These are phyloP conservation scores for Podarcis cretensis DNA, from an alignment of 2,113 vertebrate genomes.

Conservation along the genomic window DNA sequence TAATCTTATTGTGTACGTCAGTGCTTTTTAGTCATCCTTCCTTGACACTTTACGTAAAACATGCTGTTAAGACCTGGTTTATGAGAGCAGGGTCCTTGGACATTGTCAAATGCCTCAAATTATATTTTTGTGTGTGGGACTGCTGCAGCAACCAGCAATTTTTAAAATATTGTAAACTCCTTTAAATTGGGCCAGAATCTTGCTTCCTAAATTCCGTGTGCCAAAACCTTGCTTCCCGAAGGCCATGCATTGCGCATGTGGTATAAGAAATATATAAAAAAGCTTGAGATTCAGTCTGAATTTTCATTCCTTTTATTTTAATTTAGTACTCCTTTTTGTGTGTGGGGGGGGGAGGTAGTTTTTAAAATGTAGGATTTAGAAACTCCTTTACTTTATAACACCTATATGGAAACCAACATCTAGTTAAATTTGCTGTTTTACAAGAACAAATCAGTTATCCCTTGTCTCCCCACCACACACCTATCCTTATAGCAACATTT, in stretches of 20 bases:
- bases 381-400: background rate
- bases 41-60: conserved; percentile 10
- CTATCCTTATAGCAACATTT: background rate
- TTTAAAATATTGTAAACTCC: background rate
- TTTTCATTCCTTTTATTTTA: background rate
- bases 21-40: background rate
- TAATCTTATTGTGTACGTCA: background rate
- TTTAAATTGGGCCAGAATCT: background rate
- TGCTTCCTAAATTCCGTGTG: background rate
- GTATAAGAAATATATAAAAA: conserved; percentile 31
- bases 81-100: conserved; percentile 20
- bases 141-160: background rate
- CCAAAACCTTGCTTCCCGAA: background rate
- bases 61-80: conserved; percentile 25
- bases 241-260: background rate
- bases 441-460: background rate
- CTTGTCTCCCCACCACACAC: background rate
- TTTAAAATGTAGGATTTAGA: background rate
- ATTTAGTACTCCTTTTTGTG: too few relatives aligned
- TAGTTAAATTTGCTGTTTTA: background rate
- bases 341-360: too few relatives aligned
- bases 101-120: conserved; percentile 11
- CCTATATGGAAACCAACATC: background rate
- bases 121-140: background rate
- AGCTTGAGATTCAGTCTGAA: background rate